A percentile compares a stretch with the other conserved stretches of the same genome.
phyloP scores from a whole-genome alignment of 2,797 vertebrate species.

The Cynodonichthys magdalenae region DNA sequence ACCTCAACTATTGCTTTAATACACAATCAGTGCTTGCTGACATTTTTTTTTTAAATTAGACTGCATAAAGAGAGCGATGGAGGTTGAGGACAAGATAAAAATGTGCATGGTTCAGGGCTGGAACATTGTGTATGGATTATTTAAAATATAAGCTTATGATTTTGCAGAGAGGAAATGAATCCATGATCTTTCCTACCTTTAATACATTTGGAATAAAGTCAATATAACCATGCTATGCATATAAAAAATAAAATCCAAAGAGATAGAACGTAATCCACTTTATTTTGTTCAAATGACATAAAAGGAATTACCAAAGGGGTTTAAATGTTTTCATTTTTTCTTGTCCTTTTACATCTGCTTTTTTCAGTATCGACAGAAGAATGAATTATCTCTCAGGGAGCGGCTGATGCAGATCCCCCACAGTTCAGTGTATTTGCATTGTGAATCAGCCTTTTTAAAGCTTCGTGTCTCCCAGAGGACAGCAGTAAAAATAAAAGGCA shows the following conservation, averaged over 20 bases:
- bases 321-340: constrained; percentile 6
- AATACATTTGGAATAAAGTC: constrained; percentile 19
- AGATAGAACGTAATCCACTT: constrained; percentile 24
- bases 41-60: constrained; percentile 18
- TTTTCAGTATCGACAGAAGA: constrained; percentile 21
- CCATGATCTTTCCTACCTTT: constrained; percentile 28
- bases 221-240: constrained; percentile 11
- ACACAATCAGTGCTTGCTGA: not conserved
- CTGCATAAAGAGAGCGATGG: constrained; percentile 3
- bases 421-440: constrained; percentile 14
- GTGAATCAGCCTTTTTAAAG: constrained; percentile 48
- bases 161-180: constrained; percentile 31
- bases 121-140: constrained; percentile 21
- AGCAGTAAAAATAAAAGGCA: constrained; percentile 43
- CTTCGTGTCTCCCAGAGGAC: constrained; percentile 12
- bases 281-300: constrained; percentile 30
- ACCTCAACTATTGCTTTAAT: not conserved
- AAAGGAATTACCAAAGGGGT: constrained; percentile 31
- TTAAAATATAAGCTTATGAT: constrained; percentile 36
- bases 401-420: not conserved
- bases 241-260: not conserved
- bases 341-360: constrained; percentile 26
- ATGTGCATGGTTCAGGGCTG: constrained; percentile 9
- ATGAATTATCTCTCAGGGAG: constrained; percentile 3
- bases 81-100: constrained; percentile 14